phyloP scores from a whole-genome alignment of 92 coral and sea anemone genomes.

The Siderastrea siderea region DNA sequence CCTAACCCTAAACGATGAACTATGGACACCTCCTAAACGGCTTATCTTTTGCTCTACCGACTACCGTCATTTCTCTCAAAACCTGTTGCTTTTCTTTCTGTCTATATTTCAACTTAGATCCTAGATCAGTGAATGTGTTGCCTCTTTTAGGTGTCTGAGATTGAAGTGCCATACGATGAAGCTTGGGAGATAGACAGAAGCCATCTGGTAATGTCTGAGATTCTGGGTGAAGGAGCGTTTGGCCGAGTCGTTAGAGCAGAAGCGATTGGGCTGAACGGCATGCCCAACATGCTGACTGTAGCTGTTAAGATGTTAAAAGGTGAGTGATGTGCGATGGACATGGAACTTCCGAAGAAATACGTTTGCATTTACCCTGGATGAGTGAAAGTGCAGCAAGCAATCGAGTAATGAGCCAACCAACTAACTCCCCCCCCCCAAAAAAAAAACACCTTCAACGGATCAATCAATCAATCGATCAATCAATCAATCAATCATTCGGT shows the following conservation, averaged over 20 bases:
- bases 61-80: neutral
- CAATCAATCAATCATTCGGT: neutral
- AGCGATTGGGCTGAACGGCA: slow-evolving; percentile 58
- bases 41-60: too few species aligned
- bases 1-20: too few species aligned
- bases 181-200: slow-evolving; percentile 92
- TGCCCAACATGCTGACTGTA: slow-evolving; percentile 57
- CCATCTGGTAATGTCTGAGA: slow-evolving; percentile 73
- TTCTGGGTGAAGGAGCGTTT: slow-evolving; percentile 97
- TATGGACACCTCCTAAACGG: too few species aligned
- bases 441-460: neutral
- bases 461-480: neutral
- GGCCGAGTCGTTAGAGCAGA: slow-evolving; percentile 92
- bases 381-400: too few species aligned
- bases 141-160: slow-evolving; percentile 71
- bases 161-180: slow-evolving; percentile 84
- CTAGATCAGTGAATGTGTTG: too few species aligned
- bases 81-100: neutral
- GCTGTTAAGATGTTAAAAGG: slow-evolving; percentile 99
- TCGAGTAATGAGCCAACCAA: neutral
- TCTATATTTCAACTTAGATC: too few species aligned
- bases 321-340: neutral
- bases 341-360: too few species aligned
- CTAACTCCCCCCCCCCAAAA: too few species aligned
- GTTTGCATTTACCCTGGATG: too few species aligned